Conservation (phyloP, 2,888 invertebrate species). For the Andrena flavipes region DNA sequence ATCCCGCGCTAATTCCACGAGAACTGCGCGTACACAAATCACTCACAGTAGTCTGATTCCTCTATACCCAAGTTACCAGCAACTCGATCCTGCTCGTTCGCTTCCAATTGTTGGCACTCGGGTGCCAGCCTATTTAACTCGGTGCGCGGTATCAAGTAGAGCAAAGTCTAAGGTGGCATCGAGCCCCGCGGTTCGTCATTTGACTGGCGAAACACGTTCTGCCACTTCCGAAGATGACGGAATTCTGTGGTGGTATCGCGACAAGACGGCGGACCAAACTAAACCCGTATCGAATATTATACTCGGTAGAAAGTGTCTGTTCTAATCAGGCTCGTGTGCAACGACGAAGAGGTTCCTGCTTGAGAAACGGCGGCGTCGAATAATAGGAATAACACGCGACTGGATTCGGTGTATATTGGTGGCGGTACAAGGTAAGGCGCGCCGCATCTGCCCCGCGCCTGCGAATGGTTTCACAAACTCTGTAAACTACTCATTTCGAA, state of each 20-base stretch:
- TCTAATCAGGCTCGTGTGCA: constrained; percentile 28
- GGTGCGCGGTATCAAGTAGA: neutral
- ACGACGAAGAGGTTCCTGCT: constrained; percentile 18
- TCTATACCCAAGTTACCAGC: too few species aligned
- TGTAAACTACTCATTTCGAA: constrained; percentile 52
- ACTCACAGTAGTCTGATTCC: too few species aligned
- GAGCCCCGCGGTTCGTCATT: neutral
- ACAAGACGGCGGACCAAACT: constrained; percentile 1
- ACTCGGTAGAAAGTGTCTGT: constrained; percentile 2
- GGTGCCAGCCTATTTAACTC: neutral
- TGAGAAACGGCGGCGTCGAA: constrained; percentile 13
- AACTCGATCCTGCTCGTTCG: too few species aligned
- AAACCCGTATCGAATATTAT: constrained; percentile 8
- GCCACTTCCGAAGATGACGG: neutral
- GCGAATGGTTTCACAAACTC: constrained; percentile 46
- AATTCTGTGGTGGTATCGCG: neutral
- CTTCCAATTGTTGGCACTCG: too few species aligned
- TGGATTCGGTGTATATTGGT: constrained; percentile 34
- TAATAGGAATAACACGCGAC: constrained; percentile 32
- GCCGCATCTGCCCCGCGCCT: neutral
- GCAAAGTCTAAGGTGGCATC: neutral
- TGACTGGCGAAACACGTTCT: constrained; percentile 7
- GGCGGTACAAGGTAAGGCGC: neutral
- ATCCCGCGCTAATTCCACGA: too few species aligned
- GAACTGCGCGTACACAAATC: too few species aligned